A percentile compares a stretch with the other conserved stretches of the same genome.
Conservation (phyloP, 2,888 invertebrate species). For the Drosophila basisetae region DNA sequence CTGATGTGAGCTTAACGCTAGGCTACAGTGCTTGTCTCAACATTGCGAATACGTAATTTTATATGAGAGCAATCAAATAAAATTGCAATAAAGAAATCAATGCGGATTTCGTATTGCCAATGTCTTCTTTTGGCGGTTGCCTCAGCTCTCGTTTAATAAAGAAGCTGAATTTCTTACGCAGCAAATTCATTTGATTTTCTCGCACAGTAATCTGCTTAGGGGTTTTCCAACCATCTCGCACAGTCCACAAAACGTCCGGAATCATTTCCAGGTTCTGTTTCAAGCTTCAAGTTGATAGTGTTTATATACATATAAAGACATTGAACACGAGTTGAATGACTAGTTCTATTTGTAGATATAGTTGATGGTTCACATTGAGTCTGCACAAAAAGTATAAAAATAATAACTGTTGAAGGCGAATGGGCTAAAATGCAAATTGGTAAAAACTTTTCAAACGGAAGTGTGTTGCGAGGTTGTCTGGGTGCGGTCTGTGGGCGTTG, state of each 20-base stretch:
- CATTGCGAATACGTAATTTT: constrained; percentile 79
- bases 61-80: constrained; percentile 77
- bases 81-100: constrained; percentile 81
- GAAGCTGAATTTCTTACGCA: constrained; percentile 61
- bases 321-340: constrained; percentile 74
- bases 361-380: constrained; percentile 53
- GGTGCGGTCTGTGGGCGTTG: constrained; percentile 45
- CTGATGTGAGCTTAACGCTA: constrained; percentile 71
- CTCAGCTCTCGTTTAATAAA: constrained; percentile 43
- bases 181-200: constrained; percentile 68
- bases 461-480: constrained; percentile 37
- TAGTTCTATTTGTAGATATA: constrained; percentile 70
- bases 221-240: constrained; percentile 25
- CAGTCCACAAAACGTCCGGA: constrained; percentile 18
- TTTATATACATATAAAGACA: constrained; percentile 59
- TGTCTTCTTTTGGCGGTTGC: not conserved
- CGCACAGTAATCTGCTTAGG: constrained; percentile 71
- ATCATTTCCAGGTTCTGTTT: constrained; percentile 14
- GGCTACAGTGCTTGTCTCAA: constrained; percentile 61
- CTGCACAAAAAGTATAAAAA: constrained; percentile 32
- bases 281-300: constrained; percentile 47
- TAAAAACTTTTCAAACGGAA: constrained; percentile 68
- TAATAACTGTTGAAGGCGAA: constrained; percentile 33
- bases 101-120: constrained; percentile 59
- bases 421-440: constrained; percentile 67